A percentile compares a stretch with the other conserved stretches of the same genome.
Evolutionary conservation across 2,113 vertebrate genomes (phyloP).

Genomic region (Geococcyx californianus): DNA sequence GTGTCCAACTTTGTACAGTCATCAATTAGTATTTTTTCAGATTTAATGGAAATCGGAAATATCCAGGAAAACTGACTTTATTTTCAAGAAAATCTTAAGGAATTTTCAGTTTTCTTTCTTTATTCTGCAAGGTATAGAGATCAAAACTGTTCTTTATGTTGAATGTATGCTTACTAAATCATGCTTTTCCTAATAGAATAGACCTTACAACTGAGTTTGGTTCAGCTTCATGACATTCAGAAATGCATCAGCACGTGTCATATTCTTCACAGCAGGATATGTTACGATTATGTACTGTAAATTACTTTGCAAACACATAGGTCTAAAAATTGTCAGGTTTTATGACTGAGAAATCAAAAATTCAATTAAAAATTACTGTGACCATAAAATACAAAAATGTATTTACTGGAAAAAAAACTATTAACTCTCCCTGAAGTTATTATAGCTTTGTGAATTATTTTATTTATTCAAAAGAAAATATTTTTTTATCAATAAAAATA

Average conservation of each 20-base stretch:
- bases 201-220: neutral
- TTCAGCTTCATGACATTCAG: constrained; percentile 37
- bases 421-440: too few species aligned
- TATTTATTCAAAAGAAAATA: neutral
- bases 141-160: neutral
- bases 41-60: too few species aligned
- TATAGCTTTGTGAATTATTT: neutral
- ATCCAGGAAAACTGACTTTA: too few species aligned
- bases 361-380: constrained; percentile 1
- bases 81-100: too few species aligned
- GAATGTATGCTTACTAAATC: constrained; percentile 4
- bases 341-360: constrained; percentile 24
- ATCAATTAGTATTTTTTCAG: too few species aligned
- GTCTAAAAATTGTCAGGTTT: constrained; percentile 4
- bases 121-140: neutral
- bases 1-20: too few species aligned
- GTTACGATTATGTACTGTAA: constrained; percentile 29
- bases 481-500: neutral
- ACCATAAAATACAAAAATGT: constrained; percentile 6
- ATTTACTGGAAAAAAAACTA: neutral
- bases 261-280: neutral
- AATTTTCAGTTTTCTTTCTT: neutral
- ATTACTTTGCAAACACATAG: neutral
- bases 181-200: neutral
- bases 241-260: neutral